Evolutionary conservation across 2,113 vertebrate genomes (phyloP).

Genomic region (Meriones unguiculatus): DNA sequence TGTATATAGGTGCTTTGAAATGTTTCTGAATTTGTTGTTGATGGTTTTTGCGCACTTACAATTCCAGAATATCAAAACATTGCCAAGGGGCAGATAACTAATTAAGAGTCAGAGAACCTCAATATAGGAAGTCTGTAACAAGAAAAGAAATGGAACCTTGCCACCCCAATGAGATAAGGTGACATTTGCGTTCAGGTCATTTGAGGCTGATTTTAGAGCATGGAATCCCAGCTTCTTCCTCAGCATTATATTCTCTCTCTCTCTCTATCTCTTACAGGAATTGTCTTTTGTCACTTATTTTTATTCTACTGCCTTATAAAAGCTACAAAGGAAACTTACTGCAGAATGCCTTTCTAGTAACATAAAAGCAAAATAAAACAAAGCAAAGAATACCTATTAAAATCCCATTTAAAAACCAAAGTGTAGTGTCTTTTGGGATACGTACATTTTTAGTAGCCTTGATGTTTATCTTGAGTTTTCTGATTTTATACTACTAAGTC

Average conservation of each 20-base stretch:
- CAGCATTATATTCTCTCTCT: neutral
- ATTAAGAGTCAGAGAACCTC: slow-evolving; percentile 53
- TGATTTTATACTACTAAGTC: neutral
- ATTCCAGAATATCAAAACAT: slow-evolving; percentile 26
- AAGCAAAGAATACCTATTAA: neutral
- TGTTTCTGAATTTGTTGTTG: neutral
- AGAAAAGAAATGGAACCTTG: slow-evolving; percentile 62
- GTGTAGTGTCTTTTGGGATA: slow-evolving; percentile 11
- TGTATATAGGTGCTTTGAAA: slow-evolving; percentile 11
- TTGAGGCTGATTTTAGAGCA: slow-evolving; percentile 47
- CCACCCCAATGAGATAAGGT: slow-evolving; percentile 36
- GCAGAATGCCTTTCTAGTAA: neutral
- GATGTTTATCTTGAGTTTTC: neutral
- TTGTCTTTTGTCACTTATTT: neutral
- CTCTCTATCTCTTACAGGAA: neutral
- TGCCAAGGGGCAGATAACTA: slow-evolving; percentile 68
- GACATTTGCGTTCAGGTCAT: neutral
- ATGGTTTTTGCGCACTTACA: slow-evolving; percentile 38
- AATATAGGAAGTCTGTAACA: slow-evolving; percentile 53
- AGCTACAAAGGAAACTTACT: neutral
- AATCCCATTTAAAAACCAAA: neutral
- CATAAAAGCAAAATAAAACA: neutral
- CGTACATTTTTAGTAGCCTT: neutral
- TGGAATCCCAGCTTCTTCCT: neutral
- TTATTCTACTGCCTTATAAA: neutral